A percentile compares a stretch with the other conserved stretches of the same genome.
These are phyloP conservation scores for Empis livida DNA, from an alignment of 2,888 invertebrate species.

Conservation along the genomic window DNA sequence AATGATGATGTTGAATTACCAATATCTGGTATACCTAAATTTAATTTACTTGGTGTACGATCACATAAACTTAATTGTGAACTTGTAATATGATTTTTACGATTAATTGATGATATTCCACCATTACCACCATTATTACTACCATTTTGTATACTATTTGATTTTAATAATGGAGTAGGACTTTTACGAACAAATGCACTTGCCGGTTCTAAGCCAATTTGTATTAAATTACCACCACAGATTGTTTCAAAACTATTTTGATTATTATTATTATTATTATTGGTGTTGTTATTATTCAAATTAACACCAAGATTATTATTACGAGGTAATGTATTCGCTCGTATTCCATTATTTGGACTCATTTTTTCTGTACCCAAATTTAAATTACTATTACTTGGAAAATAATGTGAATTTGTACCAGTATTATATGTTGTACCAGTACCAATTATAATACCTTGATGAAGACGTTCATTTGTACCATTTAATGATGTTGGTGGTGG, in stretches of 20 bases:
- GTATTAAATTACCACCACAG: conserved; percentile 44
- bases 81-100: conserved; percentile 14
- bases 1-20: conserved; percentile 2
- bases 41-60: conserved; percentile 30
- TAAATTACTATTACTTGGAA: conserved; percentile 23
- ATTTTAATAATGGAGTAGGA: conserved; percentile 37
- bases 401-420: conserved; percentile 14
- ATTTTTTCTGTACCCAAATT: conserved; percentile 21
- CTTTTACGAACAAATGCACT: conserved; percentile 41
- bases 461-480: conserved; percentile 24
- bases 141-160: conserved; percentile 13
- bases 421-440: conserved; percentile 8
- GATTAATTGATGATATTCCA: conserved; percentile 5
- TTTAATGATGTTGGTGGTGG: conserved; percentile 28
- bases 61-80: conserved; percentile 38
- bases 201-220: conserved; percentile 46
- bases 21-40: conserved; percentile 20
- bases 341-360: conserved; percentile 21
- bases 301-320: conserved; percentile 34
- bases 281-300: conserved; percentile 16
- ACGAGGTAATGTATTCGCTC: conserved; percentile 61
- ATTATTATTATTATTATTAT: conserved; percentile 40
- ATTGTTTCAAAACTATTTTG: conserved; percentile 35
- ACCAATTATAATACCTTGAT: background rate
- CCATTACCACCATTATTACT: conserved; percentile 8